These are phyloP conservation scores for Cavia porcellus DNA, from an alignment of 2,113 vertebrate genomes.

Conservation along the genomic window DNA sequence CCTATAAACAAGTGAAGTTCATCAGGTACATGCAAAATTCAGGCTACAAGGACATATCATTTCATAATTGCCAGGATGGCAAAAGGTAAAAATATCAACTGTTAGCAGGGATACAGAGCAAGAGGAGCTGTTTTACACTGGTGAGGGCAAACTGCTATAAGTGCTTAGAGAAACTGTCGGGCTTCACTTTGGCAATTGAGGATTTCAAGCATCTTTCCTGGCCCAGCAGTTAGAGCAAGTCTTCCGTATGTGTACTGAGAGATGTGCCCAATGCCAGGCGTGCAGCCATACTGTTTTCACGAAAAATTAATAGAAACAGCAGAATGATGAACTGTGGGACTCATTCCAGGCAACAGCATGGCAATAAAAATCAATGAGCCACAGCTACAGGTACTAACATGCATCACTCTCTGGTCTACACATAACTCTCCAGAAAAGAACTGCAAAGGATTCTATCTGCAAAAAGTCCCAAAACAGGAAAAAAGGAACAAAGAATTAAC, in stretches of 20 bases:
- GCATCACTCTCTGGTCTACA: background rate
- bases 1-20: background rate
- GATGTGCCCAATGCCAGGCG: background rate
- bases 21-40: background rate
- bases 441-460: background rate
- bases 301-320: background rate
- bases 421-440: background rate
- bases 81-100: background rate
- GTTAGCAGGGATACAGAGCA: background rate
- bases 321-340: background rate
- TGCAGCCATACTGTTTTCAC: background rate
- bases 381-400: constrained; percentile 2
- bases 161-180: background rate
- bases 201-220: background rate
- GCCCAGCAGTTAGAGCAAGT: background rate
- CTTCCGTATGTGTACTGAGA: background rate
- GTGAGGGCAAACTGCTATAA: background rate
- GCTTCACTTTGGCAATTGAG: background rate
- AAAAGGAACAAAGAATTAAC: background rate
- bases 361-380: constrained; percentile 11
- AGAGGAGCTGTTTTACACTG: background rate
- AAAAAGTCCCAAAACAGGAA: background rate
- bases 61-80: background rate
- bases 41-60: background rate
- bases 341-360: background rate